Percentiles rank a stretch among this genome's conserved stretches.
These are phyloP conservation scores for Diogma glabrata DNA, from an alignment of 2,888 invertebrate species.

Conservation along the genomic window DNA sequence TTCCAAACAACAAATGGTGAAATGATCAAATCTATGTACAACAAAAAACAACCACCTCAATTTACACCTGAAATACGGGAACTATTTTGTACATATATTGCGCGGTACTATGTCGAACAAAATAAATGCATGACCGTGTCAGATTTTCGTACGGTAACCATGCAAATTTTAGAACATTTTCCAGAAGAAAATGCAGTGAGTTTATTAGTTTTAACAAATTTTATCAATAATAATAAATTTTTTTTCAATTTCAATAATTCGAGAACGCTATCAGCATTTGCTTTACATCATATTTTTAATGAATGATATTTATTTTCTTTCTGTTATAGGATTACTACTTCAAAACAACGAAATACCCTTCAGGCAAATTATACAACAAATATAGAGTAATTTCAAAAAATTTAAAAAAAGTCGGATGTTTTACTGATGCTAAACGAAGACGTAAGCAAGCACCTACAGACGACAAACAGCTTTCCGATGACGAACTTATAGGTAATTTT, in stretches of 20 bases:
- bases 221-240: neutral
- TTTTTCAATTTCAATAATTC: neutral
- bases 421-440: neutral
- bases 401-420: neutral
- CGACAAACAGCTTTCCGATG: neutral
- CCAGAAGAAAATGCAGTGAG: constrained; percentile 3
- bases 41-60: no score
- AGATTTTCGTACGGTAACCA: neutral
- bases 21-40: neutral
- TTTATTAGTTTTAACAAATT: neutral
- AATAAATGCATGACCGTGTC: neutral
- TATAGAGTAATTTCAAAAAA: neutral
- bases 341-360: neutral
- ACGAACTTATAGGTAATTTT: neutral
- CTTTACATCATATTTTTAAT: no score
- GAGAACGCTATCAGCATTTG: no score
- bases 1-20: neutral
- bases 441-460: neutral
- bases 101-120: neutral
- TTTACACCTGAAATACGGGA: neutral
- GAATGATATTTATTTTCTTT: neutral
- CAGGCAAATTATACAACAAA: neutral
- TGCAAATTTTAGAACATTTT: neutral
- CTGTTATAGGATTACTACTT: neutral
- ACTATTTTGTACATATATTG: neutral